Evolutionary conservation across 2,113 vertebrate genomes (phyloP), one percentile per base, ranked within the genome.

Genomic region (Pangasianodon hypophthalmus): DNA sequence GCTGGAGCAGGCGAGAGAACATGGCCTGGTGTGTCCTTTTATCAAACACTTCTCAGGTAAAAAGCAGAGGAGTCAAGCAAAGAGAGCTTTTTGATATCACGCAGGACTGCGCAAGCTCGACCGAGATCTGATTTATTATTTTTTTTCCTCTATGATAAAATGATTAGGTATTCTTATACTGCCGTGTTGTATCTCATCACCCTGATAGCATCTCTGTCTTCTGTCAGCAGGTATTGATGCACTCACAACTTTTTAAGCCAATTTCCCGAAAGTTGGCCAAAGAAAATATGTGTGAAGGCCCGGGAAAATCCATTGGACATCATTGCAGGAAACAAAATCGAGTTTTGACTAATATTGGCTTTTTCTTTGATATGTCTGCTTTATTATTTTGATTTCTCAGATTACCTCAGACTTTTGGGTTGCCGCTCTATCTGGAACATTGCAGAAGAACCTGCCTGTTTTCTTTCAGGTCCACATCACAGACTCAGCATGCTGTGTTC

Each of bases 41-140:
- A 92, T 89, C 71, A 87, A 69, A 62, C 56, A 64, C 60, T 90
- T 86, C 75, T 79, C 16, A 83, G 56, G 56, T 67, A 88, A 88
- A 87, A 73, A 77, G 81, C 73, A 14, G 52, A 62, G 52, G 37
- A 69, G 9, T 44, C 48, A 24, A 71, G 82, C 56, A 52, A 83
- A 86, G 75, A 29, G n/a, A 77, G 79, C 82, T 73, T 83, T n/a
- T 69, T 44, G 82, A 84, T 56, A 83, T 83, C 81, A 83, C 4
- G 81, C 81, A 83, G 81, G n/a, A 83, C 81, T 41, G 54, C 56
- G 1, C 56, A 26, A 84, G 56, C 56, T 62, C 56, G 46, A 71
- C 50, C 16, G 14, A 26, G 50, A 81, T 81, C 50, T 32, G 48
- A 19, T 54, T 54, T 32, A n/a, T 29, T 48, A 11, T 75, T 81